phyloP scores from a whole-genome alignment of 1,140 invertebrate genomes.

The Formica selysi region DNA sequence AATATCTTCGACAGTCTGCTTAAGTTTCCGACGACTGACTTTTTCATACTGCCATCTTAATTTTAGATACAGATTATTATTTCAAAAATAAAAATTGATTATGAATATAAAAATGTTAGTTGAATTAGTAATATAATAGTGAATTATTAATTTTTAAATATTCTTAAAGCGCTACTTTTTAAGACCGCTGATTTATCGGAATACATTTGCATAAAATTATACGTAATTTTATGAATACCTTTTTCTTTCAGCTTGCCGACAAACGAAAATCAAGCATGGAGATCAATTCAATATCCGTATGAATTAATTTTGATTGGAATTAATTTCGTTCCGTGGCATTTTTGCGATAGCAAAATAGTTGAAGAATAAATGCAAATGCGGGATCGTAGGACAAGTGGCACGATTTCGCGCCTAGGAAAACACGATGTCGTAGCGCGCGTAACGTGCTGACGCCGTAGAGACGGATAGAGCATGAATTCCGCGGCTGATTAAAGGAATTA shows the following conservation, averaged over 20 bases:
- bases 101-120: not conserved
- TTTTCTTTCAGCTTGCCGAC: not conserved
- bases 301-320: not conserved
- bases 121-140: not conserved
- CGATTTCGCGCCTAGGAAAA: conserved; percentile 14
- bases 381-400: conserved; percentile 2
- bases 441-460: conserved; percentile 35
- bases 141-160: not conserved
- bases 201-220: not conserved
- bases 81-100: not conserved
- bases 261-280: not conserved
- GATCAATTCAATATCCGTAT: not conserved
- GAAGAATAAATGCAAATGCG: conserved; percentile 14
- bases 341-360: not conserved
- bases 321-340: not conserved
- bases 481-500: conserved; percentile 82
- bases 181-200: not conserved
- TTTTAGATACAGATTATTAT: not conserved
- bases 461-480: conserved; percentile 77
- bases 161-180: not conserved
- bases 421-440: conserved; percentile 43
- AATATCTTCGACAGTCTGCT: not conserved
- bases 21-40: not conserved
- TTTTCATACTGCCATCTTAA: not conserved
- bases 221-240: not conserved